Evolutionary conservation across 2,113 vertebrate genomes (phyloP).

Genomic region (Myrmophylax atrothorax): DNA sequence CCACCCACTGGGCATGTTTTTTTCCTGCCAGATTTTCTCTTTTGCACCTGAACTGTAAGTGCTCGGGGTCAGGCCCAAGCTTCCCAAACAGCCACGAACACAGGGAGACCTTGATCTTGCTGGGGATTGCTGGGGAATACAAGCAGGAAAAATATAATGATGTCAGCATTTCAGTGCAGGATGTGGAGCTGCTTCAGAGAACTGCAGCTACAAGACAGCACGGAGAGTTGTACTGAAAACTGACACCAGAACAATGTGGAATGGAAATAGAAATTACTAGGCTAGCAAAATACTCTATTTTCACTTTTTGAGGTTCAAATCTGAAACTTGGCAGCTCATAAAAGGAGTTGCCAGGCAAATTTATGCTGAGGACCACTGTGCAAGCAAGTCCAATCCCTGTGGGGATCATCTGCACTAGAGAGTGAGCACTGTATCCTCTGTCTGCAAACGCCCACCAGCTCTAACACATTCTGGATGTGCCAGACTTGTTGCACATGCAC

Average conservation of each 20-base stretch:
- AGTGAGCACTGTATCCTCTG: neutral
- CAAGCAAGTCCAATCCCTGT: neutral
- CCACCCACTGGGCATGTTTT: neutral
- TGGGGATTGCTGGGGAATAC: neutral
- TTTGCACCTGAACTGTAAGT: neutral
- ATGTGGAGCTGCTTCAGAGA: neutral
- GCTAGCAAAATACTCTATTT: neutral
- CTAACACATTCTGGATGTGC: conserved; percentile 65
- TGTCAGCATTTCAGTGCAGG: conserved; percentile 10
- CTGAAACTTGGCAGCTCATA: neutral
- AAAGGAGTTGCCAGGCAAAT: neutral
- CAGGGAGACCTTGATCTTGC: neutral
- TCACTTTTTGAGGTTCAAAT: neutral
- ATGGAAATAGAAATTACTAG: conserved; percentile 3
- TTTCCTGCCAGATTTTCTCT: neutral
- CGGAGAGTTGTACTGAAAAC: neutral
- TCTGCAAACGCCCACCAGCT: conserved; percentile 56
- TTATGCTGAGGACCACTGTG: neutral
- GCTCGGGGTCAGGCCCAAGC: neutral
- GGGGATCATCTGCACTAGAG: conserved; percentile 41
- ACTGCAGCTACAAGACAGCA: neutral
- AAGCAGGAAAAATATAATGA: neutral
- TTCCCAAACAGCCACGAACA: neutral
- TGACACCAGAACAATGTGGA: neutral
- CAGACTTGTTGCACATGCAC: conserved; percentile 63